Evolutionary conservation across 2,888 invertebrate genomes (phyloP).

Genomic region (Cotesia congregata): DNA sequence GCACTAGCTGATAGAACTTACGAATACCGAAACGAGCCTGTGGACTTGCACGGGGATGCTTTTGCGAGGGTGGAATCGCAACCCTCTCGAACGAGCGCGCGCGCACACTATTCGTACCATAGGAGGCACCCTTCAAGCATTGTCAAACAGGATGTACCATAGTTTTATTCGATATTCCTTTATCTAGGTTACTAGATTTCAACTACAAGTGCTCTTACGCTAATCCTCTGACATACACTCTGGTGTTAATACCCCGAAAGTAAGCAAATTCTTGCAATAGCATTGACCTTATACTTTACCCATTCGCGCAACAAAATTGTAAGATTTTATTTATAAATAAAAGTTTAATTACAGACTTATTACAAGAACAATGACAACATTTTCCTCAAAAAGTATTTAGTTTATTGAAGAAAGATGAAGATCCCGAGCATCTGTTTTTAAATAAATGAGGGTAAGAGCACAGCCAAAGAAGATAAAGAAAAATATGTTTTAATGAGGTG

Average conservation of each 20-base stretch:
- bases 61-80: conserved; percentile 40
- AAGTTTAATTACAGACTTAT: no score
- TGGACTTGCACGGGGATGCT: conserved; percentile 43
- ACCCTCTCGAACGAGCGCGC: conserved; percentile 45
- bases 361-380: no score
- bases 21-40: conserved; percentile 52
- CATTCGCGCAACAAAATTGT: no score
- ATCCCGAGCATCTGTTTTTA: not conserved
- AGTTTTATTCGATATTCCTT: conserved; percentile 13
- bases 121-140: conserved; percentile 39
- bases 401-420: not conserved
- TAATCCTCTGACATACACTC: not conserved
- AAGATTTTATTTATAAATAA: no score
- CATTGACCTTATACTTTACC: no score
- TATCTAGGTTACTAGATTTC: conserved; percentile 56
- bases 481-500: conserved; percentile 22
- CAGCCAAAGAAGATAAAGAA: conserved; percentile 36
- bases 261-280: not conserved
- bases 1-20: conserved; percentile 65
- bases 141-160: conserved; percentile 38
- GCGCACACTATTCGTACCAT: conserved; percentile 41
- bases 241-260: not conserved
- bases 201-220: not conserved
- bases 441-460: conserved; percentile 19
- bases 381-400: no score